Evolutionary conservation across 2,888 invertebrate genomes (phyloP).

Genomic region (Nudaria mundana): DNA sequence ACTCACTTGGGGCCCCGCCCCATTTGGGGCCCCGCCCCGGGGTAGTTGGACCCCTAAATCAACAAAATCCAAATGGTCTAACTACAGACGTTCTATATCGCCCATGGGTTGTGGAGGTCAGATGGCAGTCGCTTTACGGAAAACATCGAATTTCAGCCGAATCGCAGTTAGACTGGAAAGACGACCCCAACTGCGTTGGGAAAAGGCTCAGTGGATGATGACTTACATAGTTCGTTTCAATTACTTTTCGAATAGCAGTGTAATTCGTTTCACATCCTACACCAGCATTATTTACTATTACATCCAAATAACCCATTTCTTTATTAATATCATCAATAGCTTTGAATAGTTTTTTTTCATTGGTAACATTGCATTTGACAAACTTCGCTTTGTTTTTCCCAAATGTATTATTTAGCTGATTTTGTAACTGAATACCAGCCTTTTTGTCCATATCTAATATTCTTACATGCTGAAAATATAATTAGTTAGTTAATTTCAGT

Average conservation of each 20-base stretch:
- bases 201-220: too few species aligned
- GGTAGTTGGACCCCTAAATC: too few species aligned
- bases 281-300: constrained; percentile 48
- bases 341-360: constrained; percentile 31
- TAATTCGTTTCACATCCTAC: constrained; percentile 29
- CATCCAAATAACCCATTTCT: constrained; percentile 32
- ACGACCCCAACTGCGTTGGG: too few species aligned
- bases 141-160: too few species aligned
- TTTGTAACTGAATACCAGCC: constrained; percentile 28
- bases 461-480: constrained; percentile 38
- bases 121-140: too few species aligned
- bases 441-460: constrained; percentile 39
- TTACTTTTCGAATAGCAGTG: constrained; percentile 26
- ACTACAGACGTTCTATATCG: too few species aligned
- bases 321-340: constrained; percentile 28
- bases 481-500: too few species aligned
- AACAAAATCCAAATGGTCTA: too few species aligned
- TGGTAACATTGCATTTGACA: constrained; percentile 43
- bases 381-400: constrained; percentile 34
- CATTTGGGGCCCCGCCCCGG: too few species aligned
- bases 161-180: too few species aligned
- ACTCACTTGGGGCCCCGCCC: too few species aligned
- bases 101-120: too few species aligned
- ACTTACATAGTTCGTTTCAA: constrained; percentile 42
- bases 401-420: constrained; percentile 32